Conservation (phyloP, 2,113 vertebrate genomes). For the Mixornis gularis region DNA sequence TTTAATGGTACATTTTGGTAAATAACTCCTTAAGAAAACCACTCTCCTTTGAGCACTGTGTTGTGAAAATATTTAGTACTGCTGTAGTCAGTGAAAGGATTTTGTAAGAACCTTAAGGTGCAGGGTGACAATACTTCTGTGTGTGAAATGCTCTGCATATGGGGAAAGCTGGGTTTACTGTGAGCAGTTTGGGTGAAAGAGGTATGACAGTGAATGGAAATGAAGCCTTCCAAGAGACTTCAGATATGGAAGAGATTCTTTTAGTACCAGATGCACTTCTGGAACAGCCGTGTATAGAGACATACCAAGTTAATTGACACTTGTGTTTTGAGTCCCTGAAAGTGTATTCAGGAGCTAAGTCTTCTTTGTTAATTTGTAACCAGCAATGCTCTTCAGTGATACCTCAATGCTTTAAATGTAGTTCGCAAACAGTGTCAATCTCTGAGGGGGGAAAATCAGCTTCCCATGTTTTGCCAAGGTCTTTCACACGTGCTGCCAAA, state of each 20-base stretch:
- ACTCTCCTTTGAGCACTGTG: background rate
- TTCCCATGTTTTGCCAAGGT: background rate
- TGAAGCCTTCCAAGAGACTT: background rate
- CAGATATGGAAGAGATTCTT: background rate
- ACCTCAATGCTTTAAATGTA: background rate
- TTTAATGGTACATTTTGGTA: background rate
- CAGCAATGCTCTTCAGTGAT: background rate
- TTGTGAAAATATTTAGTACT: background rate
- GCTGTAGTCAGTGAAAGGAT: background rate
- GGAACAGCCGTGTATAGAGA: background rate
- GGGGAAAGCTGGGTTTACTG: background rate
- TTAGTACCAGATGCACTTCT: background rate
- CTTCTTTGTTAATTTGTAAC: background rate
- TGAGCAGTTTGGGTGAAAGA: background rate
- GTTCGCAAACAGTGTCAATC: background rate
- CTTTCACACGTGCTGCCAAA: background rate
- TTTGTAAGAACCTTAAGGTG: background rate
- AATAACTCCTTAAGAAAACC: background rate
- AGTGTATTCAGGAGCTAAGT: background rate
- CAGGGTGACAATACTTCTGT: background rate
- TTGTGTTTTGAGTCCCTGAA: background rate
- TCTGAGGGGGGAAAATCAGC: fast-evolving
- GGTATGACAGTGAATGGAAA: background rate
- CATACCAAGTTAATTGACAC: background rate
- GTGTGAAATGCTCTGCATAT: background rate